Conservation (phyloP, 2,113 vertebrate species). For the Anolis carolinensis region DNA sequence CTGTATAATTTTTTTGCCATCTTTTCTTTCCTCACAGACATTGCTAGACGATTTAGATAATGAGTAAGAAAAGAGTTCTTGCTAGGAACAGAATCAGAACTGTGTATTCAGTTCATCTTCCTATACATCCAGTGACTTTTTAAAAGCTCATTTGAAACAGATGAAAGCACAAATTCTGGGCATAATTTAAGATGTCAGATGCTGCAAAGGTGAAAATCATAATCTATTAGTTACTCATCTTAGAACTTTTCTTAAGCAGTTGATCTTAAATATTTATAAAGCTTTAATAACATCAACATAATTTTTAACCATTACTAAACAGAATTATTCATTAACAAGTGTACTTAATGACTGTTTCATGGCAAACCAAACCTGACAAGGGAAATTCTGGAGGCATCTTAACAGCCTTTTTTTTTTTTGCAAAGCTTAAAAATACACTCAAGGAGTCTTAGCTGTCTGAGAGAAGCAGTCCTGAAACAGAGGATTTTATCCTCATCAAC, state of each 20-base stretch:
- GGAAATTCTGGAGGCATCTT: not conserved
- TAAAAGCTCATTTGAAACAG: constrained; percentile 22
- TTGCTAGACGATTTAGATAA: constrained; percentile 37
- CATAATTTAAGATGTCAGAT: constrained; percentile 11
- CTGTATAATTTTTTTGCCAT: constrained; percentile 47
- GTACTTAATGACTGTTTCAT: not conserved
- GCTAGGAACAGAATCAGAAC: constrained; percentile 18
- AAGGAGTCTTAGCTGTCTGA: not conserved
- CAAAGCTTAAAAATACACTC: not conserved
- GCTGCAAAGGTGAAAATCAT: constrained; percentile 4
- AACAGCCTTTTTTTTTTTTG: not conserved
- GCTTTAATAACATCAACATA: not conserved
- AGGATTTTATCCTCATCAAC: not conserved
- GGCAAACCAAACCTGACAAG: not conserved
- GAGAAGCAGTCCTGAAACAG: not conserved
- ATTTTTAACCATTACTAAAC: not conserved
- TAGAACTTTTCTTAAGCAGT: not conserved
- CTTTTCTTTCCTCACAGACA: constrained; percentile 40
- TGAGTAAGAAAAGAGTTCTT: constrained; percentile 41
- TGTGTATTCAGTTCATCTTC: constrained; percentile 38
- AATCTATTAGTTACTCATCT: constrained; percentile 15
- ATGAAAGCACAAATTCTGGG: constrained; percentile 30
- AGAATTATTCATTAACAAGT: constrained; percentile 15
- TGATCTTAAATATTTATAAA: not conserved
- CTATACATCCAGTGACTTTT: constrained; percentile 17